Evolutionary conservation across 2,888 invertebrate species (phyloP), one percentile per base, ranked within the genome.

Genomic region (Plagodis dolabraria): DNA sequence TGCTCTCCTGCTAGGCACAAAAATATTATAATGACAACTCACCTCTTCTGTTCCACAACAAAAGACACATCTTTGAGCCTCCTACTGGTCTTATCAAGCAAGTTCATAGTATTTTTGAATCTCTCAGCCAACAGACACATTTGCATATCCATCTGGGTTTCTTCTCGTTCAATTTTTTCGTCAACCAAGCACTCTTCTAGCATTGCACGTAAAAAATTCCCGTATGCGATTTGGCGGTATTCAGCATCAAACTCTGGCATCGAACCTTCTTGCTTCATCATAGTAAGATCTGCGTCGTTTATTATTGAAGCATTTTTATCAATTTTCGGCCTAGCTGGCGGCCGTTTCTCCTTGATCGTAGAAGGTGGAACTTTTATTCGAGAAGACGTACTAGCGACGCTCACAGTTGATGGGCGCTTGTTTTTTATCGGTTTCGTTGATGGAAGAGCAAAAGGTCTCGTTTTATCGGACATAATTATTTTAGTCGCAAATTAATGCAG

Each of bases 1-100:
- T 4, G 2, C 22, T 22, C 22, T 22, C 1, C 22, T 22, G 22
- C 22, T 2, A 22, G 4, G 4, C 22, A 22, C 22, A 22, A 22
- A 22, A 22, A 22, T 22, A 22, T 22, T 2, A 35, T 11, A 35
- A 35, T 5, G 5, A 5, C 40, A 6, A 54, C 80, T 56, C 50
- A 90, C 93, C 92, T 83, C 56, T 92, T 85, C 60, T 92, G 89
- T 68, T 93, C 93, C 0, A 83, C 85, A 45, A 87, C 80, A 80
- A 93, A 93, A 0, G 84, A 86, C 42, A 93, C 88, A 57, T 92
- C 89, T 60, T 91, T 93, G 47, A 93, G 60, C 11, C 92, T 76
- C 40, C 81, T 75, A 65, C 86, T 91, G 0, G 93, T 92, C 70
- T 89, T 89, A 49, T 93, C 89, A 5, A 93, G 70, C 53, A 91